Evolutionary conservation across 1,140 invertebrate species (phyloP), one percentile per base, ranked within the genome.

Genomic region (Psix sp.): DNA sequence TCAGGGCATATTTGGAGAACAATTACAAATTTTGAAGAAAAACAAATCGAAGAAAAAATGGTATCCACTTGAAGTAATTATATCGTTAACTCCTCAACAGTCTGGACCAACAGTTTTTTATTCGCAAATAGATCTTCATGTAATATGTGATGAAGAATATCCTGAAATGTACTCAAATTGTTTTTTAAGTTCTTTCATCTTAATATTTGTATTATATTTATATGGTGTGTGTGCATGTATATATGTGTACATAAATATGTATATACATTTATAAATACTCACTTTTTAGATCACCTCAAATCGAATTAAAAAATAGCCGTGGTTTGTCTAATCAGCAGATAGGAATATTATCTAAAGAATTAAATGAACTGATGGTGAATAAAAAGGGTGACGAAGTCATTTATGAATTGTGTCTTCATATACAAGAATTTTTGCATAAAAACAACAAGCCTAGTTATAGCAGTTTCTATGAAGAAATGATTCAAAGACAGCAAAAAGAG

Each of bases 381-480:
- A 77, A 90, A 13, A 88, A 89, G 38, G 94, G 94, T 9, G 91
- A 93, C 86, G 93, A 93, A 17, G 93, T 95, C 90, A 91, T 96
- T 36, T 93, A 91, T 80, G 90, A 94, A 62, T 79, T 96, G 11
- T 89, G 91, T 10, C 90, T 93, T 76, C 86, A 91, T 76, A 90
- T 93, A 1, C 87, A 91, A 80, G 87, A 90, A 85, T 95, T 92
- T 82, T 86, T 96, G 1, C 89, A 92, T 70, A 77, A 89, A 13
- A 88, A 94, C 78, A 95, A 95, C 78, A 92, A 92, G 79, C 92
- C 93, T 13, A 89, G 90, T 0, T 90, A 89, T 62, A 89, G 90
- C 51, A 95, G 93, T 31, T 94, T 94, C 84, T 94, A 95, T 81
- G 94, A 95, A 63, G 92, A 95, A 84, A 95, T 96, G 94, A 81